Base-by-base conservation (phyloP, 2,113 vertebrate species). In the Tyto alba region DNA sequence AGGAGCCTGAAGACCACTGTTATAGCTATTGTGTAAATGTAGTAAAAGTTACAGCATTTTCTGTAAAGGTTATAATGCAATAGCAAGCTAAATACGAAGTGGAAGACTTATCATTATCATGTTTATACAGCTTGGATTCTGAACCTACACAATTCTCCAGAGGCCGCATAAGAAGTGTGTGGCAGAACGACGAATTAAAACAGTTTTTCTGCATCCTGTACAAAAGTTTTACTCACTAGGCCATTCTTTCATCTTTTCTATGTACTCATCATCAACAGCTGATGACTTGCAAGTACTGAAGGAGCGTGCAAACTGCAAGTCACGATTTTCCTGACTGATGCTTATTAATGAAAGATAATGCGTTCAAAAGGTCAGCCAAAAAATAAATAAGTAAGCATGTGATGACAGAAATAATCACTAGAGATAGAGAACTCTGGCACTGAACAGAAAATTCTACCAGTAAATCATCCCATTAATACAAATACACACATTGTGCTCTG, bases 361-460 rank as follows among this genome's bases (percentile, higher is more conserved):
- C 5, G 13, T 59, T 43, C 55, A 52, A 90, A 91, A 93, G 78
- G 63, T 93, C 90, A 95, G 92, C 66, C 79, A 92, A 90, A 89
- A 91, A 83, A 76, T 50, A 87, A 86, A 59, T 63, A 73, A 85
- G 57, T 79, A 87, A 95, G 63, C 62, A 50, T 77, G 76, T 93
- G 81, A 91, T 91, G 82, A 96, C 88, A 83, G 88, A 93, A 90
- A 76, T 80, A 85, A 88, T 74, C 71, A 55, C 47, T 77, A 47
- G 23, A 93, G 68, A 88, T 9, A 85, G 16, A 80, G 26, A 59
- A 53, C 26, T 62, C 68, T 88, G 77, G 53, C 67, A 69, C n/a
- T 40, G 57, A 26, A 74, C 41, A 82, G 57, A 89, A 91, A 75
- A 89, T 72, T 19, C 23, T 89, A 52, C 19, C 67, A 55, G 43